Percentiles rank a stretch among this genome's conserved stretches.
Conservation (phyloP, 2,888 invertebrate genomes). For the Polydrusus tereticollis region DNA sequence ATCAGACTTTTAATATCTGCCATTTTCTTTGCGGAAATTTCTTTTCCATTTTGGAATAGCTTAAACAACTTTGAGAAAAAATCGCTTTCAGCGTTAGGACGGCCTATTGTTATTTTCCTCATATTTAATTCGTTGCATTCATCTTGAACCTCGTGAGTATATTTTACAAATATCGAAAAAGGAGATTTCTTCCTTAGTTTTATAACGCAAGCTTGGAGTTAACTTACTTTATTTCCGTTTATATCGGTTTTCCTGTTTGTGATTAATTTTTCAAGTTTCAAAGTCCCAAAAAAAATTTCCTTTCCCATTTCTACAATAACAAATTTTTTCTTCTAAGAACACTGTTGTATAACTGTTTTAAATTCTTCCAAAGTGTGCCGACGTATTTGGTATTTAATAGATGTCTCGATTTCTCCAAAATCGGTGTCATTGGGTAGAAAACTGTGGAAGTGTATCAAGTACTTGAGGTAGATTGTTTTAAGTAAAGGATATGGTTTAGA, state of each 20-base stretch:
- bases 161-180: not conserved
- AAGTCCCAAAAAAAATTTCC: not conserved
- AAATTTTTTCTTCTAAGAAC: not conserved
- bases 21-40: not conserved
- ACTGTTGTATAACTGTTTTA: not conserved
- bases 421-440: not conserved
- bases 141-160: not conserved
- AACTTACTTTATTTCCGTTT: not conserved
- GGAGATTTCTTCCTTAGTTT: not conserved
- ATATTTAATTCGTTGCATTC: not conserved
- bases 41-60: not conserved
- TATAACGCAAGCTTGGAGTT: not conserved
- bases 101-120: not conserved
- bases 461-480: not conserved
- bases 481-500: not conserved
- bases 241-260: not conserved
- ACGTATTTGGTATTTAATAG: not conserved
- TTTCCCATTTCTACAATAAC: not conserved
- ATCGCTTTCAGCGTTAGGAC: not conserved
- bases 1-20: not conserved
- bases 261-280: not conserved
- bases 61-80: too few species aligned
- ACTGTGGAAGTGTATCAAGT: not conserved
- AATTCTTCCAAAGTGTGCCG: not conserved
- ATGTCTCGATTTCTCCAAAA: not conserved